Evolutionary conservation across 1,140 invertebrate species (phyloP).

Genomic region (Steinernema khuongi): DNA sequence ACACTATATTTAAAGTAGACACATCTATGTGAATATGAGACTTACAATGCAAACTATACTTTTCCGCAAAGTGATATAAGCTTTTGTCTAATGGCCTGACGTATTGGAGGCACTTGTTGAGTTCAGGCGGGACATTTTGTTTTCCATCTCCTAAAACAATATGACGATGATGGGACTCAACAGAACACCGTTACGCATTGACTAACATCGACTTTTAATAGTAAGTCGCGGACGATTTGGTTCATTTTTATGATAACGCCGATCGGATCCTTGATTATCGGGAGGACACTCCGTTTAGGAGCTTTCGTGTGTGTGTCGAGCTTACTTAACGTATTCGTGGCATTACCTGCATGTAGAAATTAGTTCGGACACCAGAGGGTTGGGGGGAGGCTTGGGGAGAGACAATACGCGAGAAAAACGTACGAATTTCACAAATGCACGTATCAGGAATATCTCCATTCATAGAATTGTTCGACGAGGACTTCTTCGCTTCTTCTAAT

Average conservation of each 20-base stretch:
- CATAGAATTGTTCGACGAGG: neutral
- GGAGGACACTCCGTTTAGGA: neutral
- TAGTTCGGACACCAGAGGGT: too few relatives aligned
- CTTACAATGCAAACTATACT: neutral
- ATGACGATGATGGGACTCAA: neutral
- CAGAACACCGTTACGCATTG: neutral
- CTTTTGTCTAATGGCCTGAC: neutral
- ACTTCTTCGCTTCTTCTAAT: neutral
- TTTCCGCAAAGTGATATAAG: neutral
- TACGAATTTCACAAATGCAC: neutral
- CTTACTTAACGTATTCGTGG: neutral
- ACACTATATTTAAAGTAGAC: neutral
- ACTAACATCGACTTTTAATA: slow-evolving; percentile 4
- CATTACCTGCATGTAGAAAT: neutral
- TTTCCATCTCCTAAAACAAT: neutral
- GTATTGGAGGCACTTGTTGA: neutral
- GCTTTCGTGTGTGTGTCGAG: neutral
- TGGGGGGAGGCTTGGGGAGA: neutral
- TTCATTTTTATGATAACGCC: slow-evolving; percentile 4
- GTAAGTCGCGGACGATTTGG: neutral
- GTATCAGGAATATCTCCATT: neutral
- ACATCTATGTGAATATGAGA: neutral
- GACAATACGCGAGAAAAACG: neutral
- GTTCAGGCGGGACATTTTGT: neutral
- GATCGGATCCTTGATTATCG: neutral